These are phyloP conservation scores for Triops longicaudatus DNA, from an alignment of 1,140 invertebrate species.

Conservation along the genomic window DNA sequence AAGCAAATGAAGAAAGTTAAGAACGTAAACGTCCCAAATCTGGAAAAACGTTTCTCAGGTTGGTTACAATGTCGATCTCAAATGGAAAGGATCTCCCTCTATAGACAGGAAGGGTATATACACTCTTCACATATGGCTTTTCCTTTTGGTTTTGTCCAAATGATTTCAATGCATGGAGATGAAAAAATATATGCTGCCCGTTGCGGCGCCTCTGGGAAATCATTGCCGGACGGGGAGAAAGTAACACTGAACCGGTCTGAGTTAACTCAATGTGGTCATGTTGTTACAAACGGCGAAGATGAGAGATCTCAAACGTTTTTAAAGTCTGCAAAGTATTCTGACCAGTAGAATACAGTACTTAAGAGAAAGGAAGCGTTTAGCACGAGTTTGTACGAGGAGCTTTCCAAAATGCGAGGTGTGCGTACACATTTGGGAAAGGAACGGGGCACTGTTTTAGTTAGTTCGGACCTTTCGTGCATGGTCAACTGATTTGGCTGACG, in stretches of 20 bases:
- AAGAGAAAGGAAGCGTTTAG: conserved; percentile 15
- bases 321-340: neutral
- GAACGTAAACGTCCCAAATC: neutral
- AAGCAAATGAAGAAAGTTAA: neutral
- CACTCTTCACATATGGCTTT: neutral
- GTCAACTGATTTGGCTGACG: too few species aligned
- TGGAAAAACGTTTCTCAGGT: neutral
- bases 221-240: neutral
- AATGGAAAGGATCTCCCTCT: neutral
- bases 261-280: neutral
- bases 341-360: neutral
- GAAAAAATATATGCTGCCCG: neutral
- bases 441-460: neutral
- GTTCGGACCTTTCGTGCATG: neutral
- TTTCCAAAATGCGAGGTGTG: neutral
- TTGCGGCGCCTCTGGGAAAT: neutral
- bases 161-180: neutral
- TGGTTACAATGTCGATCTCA: too few species aligned
- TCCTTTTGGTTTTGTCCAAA: neutral
- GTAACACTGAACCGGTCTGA: neutral
- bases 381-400: neutral
- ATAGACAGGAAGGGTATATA: neutral
- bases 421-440: neutral
- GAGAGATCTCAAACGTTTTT: neutral
- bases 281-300: neutral